These are phyloP conservation scores for Callitettix versicolor DNA, from an alignment of 1,140 invertebrate genomes.

Conservation along the genomic window DNA sequence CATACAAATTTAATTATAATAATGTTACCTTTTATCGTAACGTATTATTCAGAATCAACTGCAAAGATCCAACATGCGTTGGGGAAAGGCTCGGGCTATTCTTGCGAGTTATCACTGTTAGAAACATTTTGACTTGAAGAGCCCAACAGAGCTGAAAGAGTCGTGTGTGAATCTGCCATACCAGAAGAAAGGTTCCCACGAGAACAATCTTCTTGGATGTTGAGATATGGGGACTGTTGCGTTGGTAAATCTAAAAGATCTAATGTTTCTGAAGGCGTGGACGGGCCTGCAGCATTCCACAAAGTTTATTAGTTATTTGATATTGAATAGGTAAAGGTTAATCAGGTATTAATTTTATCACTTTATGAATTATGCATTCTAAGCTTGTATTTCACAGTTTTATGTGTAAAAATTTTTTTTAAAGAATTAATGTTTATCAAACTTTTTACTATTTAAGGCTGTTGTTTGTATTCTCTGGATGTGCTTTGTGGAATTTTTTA, in stretches of 20 bases:
- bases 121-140: background rate
- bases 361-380: background rate
- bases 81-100: constrained; percentile 17
- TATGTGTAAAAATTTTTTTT: background rate
- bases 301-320: background rate
- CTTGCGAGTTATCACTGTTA: background rate
- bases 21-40: too few species aligned
- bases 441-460: background rate
- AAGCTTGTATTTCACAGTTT: background rate
- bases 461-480: too few species aligned
- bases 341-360: background rate
- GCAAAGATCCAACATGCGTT: constrained; percentile 22
- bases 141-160: background rate
- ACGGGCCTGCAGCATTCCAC: background rate
- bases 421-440: background rate
- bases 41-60: background rate
- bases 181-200: constrained; percentile 2
- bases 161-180: constrained; percentile 5
- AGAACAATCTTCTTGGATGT: background rate
- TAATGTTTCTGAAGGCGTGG: constrained; percentile 8
- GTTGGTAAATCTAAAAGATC: constrained; percentile 7
- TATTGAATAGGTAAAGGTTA: background rate
- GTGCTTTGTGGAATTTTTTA: too few species aligned
- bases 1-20: too few species aligned
- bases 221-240: background rate